A percentile compares a stretch with the other conserved stretches of the same genome.
Conservation (phyloP, 2,888 invertebrate species). For the Phragmatobia fuliginosa region DNA sequence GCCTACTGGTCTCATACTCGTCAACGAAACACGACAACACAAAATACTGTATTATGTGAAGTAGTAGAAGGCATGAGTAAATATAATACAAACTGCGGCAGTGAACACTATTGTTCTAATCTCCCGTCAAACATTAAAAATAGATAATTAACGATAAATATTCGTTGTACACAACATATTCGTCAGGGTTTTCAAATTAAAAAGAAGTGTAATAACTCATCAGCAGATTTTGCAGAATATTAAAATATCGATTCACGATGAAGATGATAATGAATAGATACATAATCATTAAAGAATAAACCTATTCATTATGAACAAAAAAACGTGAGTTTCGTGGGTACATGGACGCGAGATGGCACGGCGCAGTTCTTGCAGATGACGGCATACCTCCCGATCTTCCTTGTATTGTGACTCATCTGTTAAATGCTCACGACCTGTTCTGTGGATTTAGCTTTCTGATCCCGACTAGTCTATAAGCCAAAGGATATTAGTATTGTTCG, state of each 20-base stretch:
- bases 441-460: conserved; percentile 74
- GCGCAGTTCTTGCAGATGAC: conserved; percentile 64
- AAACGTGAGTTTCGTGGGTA: conserved; percentile 60
- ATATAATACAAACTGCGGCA: not conserved
- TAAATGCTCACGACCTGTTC: conserved; percentile 77
- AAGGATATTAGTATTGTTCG: conserved; percentile 55
- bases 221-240: not conserved
- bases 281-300: not conserved
- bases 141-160: not conserved
- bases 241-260: not conserved
- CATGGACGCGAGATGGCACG: conserved; percentile 8
- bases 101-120: not conserved
- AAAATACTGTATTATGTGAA: no score
- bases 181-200: not conserved
- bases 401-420: conserved; percentile 76
- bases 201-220: not conserved
- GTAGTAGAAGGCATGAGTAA: no score
- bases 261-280: not conserved
- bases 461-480: conserved; percentile 55
- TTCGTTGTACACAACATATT: not conserved
- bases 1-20: no score
- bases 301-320: conserved; percentile 37
- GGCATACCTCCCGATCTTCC: conserved; percentile 81
- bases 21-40: no score
- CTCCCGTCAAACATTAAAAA: not conserved